Percentiles rank a stretch among this genome's conserved stretches.
Conservation (phyloP, 2,888 invertebrate genomes). For the Cyaniris semiargus region DNA sequence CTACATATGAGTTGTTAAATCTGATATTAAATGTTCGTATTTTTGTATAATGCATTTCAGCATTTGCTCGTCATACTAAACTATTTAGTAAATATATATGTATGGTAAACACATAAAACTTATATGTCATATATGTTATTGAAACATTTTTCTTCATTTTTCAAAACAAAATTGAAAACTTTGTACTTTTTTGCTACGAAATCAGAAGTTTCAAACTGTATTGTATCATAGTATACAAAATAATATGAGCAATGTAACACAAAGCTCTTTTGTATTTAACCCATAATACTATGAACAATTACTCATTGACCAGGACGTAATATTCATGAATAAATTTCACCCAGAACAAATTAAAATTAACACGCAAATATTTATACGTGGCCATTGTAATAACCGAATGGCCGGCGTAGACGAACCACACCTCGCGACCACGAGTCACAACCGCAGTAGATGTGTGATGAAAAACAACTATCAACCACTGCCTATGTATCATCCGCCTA, state of each 20-base stretch:
- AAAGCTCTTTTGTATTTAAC: neutral
- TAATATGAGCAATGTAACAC: neutral
- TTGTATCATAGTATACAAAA: neutral
- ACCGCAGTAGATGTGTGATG: neutral
- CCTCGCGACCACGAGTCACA: neutral
- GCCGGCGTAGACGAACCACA: neutral
- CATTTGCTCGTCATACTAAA: neutral
- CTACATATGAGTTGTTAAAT: neutral
- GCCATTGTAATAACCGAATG: neutral
- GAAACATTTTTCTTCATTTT: too few species aligned
- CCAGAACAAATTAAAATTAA: slow-evolving; percentile 12
- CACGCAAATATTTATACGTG: slow-evolving; percentile 16
- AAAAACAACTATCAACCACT: too few species aligned
- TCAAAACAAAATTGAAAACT: too few species aligned
- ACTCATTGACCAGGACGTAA: slow-evolving; percentile 15
- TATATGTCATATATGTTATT: too few species aligned
- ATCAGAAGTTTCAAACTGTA: neutral
- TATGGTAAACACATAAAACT: too few species aligned
- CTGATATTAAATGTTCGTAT: neutral
- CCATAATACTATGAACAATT: slow-evolving; percentile 10
- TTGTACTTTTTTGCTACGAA: neutral
- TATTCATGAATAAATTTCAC: slow-evolving; percentile 4
- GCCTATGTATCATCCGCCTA: too few species aligned
- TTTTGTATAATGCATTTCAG: neutral
- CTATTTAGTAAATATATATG: too few species aligned